Evolutionary conservation across 2,888 invertebrate species (phyloP), one percentile per base, ranked within the genome.

Genomic region (Junonia oenone): DNA sequence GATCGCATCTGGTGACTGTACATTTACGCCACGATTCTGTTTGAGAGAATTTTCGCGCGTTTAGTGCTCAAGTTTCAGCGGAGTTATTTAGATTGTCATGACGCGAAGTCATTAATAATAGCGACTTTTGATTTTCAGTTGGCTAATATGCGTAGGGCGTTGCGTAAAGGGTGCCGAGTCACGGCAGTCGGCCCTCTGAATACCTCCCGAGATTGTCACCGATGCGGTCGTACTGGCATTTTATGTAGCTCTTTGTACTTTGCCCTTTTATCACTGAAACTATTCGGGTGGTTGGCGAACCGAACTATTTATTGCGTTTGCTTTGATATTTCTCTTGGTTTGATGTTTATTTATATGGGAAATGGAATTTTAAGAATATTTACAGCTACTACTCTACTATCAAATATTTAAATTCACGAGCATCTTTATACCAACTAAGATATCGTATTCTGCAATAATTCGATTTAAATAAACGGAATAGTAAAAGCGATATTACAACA

Each of bases 81-180:
- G 74, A 84, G 86, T 87, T 87, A 86, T 89, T 90, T 86, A 83
- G 86, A 86, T 82, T 83, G 87, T 90, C 90, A 88, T 84, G 84
- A 69, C 76, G 78, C 64, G 63, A 72, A 80, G 83, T 85, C 89
- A 89, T 90, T 90, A 90, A 89, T 89, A 88, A 88, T 83, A 83
- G 75, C 81, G 82, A 86, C 78, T 88, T 88, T 85, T 88, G 88
- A 89, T 90, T 90, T 88, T 85, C 81, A 82, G 83, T 81, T 73
- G 74, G 84, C 83, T 87, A 85, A 87, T 89, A 88, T 85, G 85
- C 84, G 81, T 73, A 80, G 87, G 83, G 85, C 73, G 78, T 68
- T 71, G 76, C 65, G 75, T 70, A 76, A 81, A 81, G 83, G 84
- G 83, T 78, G 84, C 83, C 73, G 71, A 75, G 85, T 83, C 85